phyloP scores from a whole-genome alignment of 2,888 invertebrate genomes.

The Operophtera brumata region DNA sequence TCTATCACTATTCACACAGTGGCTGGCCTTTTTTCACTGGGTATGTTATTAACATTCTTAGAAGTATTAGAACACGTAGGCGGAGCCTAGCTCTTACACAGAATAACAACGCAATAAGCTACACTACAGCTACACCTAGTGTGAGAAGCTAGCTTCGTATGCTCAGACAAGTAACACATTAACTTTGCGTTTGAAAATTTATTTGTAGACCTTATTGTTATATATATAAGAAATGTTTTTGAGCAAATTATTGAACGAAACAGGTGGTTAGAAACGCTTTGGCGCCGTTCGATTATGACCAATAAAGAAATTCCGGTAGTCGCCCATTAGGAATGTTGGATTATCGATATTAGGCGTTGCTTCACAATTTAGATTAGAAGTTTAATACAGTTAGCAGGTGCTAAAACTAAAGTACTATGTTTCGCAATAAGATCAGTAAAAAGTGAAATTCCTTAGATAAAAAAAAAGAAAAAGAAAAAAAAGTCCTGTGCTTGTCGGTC shows the following conservation, averaged over 20 bases:
- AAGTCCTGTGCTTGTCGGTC: too few species aligned
- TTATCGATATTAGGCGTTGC: slow-evolving; percentile 52
- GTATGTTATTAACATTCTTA: too few species aligned
- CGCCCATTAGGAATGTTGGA: slow-evolving; percentile 62
- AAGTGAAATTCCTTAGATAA: too few species aligned
- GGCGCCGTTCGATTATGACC: slow-evolving; percentile 71
- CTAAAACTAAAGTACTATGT: too few species aligned
- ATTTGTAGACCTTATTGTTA: slow-evolving; percentile 6
- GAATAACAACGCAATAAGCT: not conserved
- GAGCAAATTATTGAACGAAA: slow-evolving; percentile 9
- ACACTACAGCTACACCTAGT: slow-evolving; percentile 54
- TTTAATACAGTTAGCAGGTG: too few species aligned
- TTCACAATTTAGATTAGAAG: slow-evolving; percentile 29
- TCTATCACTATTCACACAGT: too few species aligned
- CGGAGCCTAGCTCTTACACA: slow-evolving; percentile 3
- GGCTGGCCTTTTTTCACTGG: too few species aligned
- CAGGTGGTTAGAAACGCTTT: slow-evolving; percentile 62
- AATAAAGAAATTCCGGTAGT: slow-evolving; percentile 78
- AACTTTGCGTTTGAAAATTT: not conserved
- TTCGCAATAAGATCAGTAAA: too few species aligned
- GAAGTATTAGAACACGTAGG: slow-evolving; percentile 1
- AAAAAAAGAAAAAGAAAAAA: too few species aligned
- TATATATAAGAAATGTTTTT: slow-evolving; percentile 1
- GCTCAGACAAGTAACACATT: slow-evolving; percentile 36
- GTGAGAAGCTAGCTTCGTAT: slow-evolving; percentile 61